Evolutionary conservation across 2,113 vertebrate genomes (phyloP), one percentile per base, ranked within the genome.

Genomic region (Ptychochromis oligacanthus): DNA sequence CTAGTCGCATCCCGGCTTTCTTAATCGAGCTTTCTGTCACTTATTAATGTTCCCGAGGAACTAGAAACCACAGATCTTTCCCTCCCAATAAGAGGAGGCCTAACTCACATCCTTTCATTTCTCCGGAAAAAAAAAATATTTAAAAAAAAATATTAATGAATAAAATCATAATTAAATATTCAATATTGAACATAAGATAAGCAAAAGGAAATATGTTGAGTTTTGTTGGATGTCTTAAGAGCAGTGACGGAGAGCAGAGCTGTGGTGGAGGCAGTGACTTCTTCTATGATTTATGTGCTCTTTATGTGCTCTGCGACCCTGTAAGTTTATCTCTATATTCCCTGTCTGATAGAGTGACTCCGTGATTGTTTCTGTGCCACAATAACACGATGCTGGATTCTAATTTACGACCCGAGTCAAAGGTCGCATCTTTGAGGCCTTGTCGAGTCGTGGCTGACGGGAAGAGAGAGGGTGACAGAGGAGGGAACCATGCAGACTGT

Each of bases 21-120:
- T 92, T 92, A 93, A 95, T 94, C 95, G 93, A 87, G 93, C 93
- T 94, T 93, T 92, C 88, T 94, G 93, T 95, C 93, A 94, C 91
- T 94, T 93, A 93, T 91, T 93, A 93, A 94, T 93, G 89, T 93
- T 92, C 86, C 88, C 70, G 80, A 87, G 86, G 88, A 92, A 92
- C 76, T 75, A 70, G 83, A 87, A 91, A 86, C 70, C 89, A 87
- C 87, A 89, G 86, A 93, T 93, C 91, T 85, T 74, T 89, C 79
- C 86, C 79, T 81, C 89, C 87, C 88, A 89, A 87, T 89, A 93
- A 89, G 82, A 81, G 88, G 26, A 91, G 64, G 70, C 88, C 90
- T 82, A 89, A 87, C 89, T 88, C 87, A 78, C 58, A 6, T 88
- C 85, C 75, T 86, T 87, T 90, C 89, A 87, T 89, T 89, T 83